phyloP scores from a whole-genome alignment of 1,140 invertebrate species.

The Pachypsylla venusta region DNA sequence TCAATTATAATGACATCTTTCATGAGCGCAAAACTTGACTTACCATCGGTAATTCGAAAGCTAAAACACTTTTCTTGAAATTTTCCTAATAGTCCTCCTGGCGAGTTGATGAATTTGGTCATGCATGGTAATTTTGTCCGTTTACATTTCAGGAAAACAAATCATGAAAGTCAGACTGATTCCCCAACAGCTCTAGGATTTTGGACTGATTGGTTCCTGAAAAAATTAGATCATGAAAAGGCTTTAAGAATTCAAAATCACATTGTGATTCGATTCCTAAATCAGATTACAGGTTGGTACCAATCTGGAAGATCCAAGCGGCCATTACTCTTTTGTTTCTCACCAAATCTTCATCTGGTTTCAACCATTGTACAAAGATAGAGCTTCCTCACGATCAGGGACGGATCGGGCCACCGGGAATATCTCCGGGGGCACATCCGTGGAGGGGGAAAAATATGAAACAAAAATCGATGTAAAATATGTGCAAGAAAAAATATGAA shows the following conservation, averaged over 20 bases:
- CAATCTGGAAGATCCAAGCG: background rate
- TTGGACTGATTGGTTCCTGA: conserved; percentile 35
- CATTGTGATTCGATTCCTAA: conserved; percentile 30
- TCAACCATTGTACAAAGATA: background rate
- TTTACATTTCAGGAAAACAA: conserved; percentile 30
- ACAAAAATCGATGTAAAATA: background rate
- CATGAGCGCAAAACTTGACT: too few species aligned
- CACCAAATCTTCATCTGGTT: background rate
- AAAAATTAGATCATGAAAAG: conserved; percentile 30
- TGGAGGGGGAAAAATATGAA: background rate
- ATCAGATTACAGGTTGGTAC: conserved; percentile 17
- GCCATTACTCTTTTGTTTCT: background rate
- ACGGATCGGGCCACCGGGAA: too few species aligned
- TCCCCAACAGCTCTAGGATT: conserved; percentile 30
- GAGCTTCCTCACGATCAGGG: too few species aligned
- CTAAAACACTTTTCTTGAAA: too few species aligned
- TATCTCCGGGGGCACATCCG: too few species aligned
- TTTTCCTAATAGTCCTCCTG: too few species aligned
- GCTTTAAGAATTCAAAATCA: conserved; percentile 33
- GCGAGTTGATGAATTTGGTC: too few species aligned
- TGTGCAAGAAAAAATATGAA: too few species aligned
- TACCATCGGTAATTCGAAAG: too few species aligned
- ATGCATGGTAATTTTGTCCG: too few species aligned
- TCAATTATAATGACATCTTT: too few species aligned
- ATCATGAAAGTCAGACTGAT: conserved; percentile 35